phyloP scores from a whole-genome alignment of 2,113 vertebrate genomes.

The Macrotus californicus region DNA sequence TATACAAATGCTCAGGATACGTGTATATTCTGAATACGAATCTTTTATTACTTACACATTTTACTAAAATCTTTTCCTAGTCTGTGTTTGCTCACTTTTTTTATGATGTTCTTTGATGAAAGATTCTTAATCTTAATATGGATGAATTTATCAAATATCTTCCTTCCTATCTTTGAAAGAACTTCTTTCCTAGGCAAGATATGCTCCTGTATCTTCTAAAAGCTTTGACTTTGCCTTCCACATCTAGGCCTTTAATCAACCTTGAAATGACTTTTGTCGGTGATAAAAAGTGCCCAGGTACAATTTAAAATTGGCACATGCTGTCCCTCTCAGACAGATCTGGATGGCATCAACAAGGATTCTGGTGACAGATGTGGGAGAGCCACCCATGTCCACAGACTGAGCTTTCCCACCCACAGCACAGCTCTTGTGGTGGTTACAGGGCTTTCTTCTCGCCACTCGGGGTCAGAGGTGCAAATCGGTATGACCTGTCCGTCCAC shows the following conservation, averaged over 20 bases:
- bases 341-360: neutral
- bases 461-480: neutral
- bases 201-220: neutral
- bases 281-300: neutral
- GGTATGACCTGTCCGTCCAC: neutral
- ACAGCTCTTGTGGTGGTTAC: neutral
- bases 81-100: neutral
- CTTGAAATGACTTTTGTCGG: neutral
- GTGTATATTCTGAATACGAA: neutral
- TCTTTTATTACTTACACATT: neutral
- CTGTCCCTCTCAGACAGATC: neutral
- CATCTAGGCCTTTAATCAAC: neutral
- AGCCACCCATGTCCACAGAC: neutral
- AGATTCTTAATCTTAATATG: neutral
- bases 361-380: neutral
- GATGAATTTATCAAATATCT: neutral
- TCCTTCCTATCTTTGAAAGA: neutral
- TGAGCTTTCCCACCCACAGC: neutral
- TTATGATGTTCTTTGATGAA: neutral
- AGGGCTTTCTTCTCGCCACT: neutral
- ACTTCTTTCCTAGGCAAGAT: neutral
- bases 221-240: neutral
- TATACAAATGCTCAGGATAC: neutral
- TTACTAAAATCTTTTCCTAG: neutral
- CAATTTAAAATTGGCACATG: neutral